Base-by-base conservation (phyloP, 2,113 vertebrate species). In the Dicerorhinus sumatrensis region DNA sequence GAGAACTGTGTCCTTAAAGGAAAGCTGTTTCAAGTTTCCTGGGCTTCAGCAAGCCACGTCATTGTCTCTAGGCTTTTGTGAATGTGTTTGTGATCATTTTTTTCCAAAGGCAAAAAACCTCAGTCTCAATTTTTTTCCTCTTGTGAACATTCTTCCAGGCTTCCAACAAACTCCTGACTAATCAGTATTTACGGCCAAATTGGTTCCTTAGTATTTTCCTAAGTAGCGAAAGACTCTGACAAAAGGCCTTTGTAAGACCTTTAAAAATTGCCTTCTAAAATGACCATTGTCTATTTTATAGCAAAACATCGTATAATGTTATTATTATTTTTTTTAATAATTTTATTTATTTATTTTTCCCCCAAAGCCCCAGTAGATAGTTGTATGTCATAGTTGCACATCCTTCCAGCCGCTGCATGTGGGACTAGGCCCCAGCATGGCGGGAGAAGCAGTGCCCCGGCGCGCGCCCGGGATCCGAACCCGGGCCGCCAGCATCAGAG, bases 181-280 rank as follows among this genome's bases (percentile, higher is more conserved):
- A 73, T 69, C 46, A 93, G 60, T 69, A 81, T 23, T 90, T 86
- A n/a, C 3, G 70, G 62, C 29, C n/a, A 94, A 90, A 69, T 14
- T 63, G 46, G 42, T 48, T 85, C 63, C 20, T 82, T 73, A 46
- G 46, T 29, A 81, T 62, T 92, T 89, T 48, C 31, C 31, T n/a
- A 58, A 69, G 75, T 46, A 83, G 60, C 13, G 75, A 87, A 76
- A 94, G 46, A 54, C 75, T 60, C n/a, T 81, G 67, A 89, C 69
- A 83, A 60, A 82, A 4, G 54, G 17, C 18, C 17, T 83, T 42
- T 51, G 18, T 5, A 54, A 88, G 58, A 62, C 11, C 27, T 89
- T 73, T 94, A 81, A 54, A 87, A 76, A 88, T 8, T 67, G 54
- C 48, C 69, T 73, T 95, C 23, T 81, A 54, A 90, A 86, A 54